Base-by-base conservation (phyloP, 2,797 vertebrate genomes). In the Taeniopygia guttata region DNA sequence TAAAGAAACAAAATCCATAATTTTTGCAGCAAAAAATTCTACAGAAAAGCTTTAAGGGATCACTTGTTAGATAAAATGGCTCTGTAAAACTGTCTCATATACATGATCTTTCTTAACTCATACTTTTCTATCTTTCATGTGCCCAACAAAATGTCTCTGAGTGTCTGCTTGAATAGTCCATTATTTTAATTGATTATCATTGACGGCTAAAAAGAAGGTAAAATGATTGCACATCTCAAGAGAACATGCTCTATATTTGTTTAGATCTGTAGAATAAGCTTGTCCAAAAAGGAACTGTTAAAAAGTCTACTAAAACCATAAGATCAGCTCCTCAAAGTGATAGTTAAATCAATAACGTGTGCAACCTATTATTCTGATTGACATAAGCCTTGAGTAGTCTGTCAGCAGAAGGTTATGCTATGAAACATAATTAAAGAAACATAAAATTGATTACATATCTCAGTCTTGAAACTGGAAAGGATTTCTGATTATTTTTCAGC, bases 361-460 rank as follows among this genome's bases (percentile, higher is more conserved):
- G 84, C 66, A 90, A 89, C 83, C 72, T 88, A 92, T 97, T 97
- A 92, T 94, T 96, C 93, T 93, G 82, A 67, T 77, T 97, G 90
- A 81, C 94, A 94, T 64, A 72, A 93, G 56, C 94, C 91, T 94
- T 96, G 88, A 96, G 54, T 54, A 93, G 62, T 58, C 74, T 94
- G 90, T 87, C 93, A 96, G 87, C 54, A 77, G 79, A 97, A 95
- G 94, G 94, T 88, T 96, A 91, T 81, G 87, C 74, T 77, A 60
- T 70, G 77, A 95, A 96, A 87, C 83, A 70, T 94, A 96, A 97
- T 96, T 96, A 96, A 97, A 94, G 84, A 77, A 86, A 92, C 58
- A 84, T 58, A 92, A 96, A 95, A 96, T 95, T 92, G 90, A 96
- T 96, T 95, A 81, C 55, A 10, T 83, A 84, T 83, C 49, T 86